Base-by-base conservation (phyloP, 2,888 invertebrate species). In the Mactromeris polynyma region DNA sequence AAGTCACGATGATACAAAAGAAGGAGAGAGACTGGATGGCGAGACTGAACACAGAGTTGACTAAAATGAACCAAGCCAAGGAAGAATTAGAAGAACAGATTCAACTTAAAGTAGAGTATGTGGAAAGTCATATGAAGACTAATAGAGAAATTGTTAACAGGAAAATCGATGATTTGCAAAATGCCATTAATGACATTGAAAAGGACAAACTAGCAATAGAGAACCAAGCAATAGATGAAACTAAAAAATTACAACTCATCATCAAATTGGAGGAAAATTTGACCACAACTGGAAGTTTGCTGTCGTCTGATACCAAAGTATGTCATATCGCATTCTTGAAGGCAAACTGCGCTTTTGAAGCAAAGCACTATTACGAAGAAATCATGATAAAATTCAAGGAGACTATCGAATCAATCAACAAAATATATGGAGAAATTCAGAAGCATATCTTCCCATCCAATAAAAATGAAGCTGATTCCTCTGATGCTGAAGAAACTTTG, bases 321-420 rank as follows among this genome's bases (percentile, higher is more conserved):
- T 58, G 58, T 64, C 80, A 58, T 40, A 85, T 80, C 21, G 80
- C 79, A 11, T 85, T 26, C 46, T 42, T 85, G 40, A 79, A 85
- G 33, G 36, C 64, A 1, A 80, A 85, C 42, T 80, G 80, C 33
- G 80, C 80, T 11, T 85, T 85, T 85, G 85, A 85, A 69, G 85
- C 80, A 26, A 19, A 85, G 42, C 85, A 85, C 42, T 42, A 85
- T 69, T 80, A 80, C 31, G 40, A 64, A 31, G 85, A 38, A n/a
- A 42, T 80, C 40, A 42, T 85, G 54, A 26, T 40, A 9, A 40
- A 64, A 80, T 58, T 85, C 64, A 31, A 26, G 21, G 82, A 82
- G 31, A 64, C 82, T 19, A 31, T 82, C 2, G 11, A 58, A 58
- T 82, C 82, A n/a, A 36, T 82, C 26, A 82, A 58, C 58, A 82